Base-by-base conservation (phyloP, 1,140 invertebrate species). In the Cardiocondyla obscurior region DNA sequence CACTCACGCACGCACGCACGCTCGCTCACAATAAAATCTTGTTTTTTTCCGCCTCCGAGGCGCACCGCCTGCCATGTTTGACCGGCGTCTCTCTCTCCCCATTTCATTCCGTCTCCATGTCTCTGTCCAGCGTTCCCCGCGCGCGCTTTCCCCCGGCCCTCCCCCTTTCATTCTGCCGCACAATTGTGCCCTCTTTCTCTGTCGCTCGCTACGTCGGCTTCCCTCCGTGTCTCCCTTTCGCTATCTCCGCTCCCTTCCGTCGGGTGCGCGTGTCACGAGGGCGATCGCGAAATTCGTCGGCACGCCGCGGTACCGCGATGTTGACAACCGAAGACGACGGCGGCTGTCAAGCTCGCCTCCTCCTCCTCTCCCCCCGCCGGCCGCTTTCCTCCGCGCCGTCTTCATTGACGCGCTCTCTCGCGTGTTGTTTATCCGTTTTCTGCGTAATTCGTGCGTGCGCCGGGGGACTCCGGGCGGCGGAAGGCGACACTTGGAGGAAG, bases 41-140 rank as follows among this genome's bases (percentile, higher is more conserved):
- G 85, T 87, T 87, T 87, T 86, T 87, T 87, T 86, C 81, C 83
- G 82, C 85, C 85, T 83, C 84, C 85, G 73, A 73, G 85, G 73
- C 81, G 22, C 58, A 87, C 83, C 72, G 84, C 69, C 81, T 87
- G 84, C 85, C 85, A 86, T 87, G 84, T 87, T 87, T 83, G 81
- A 86, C 81, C 85, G 85, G 76, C 67, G 53, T 65, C 72, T 82
- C 73, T 86, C 57, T 53, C 64, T 83, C 55, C 57, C 14, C 22
- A 3, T 46, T 12, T 28, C 19, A 19, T 19, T 73, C 30, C 19
- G 30, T 33, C 46, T 70, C 36, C n/a, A 14, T 33, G 12, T 76
- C 55, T 55, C 53, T 69, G 25, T 70, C 77, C 72, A n/a, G n/a
- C n/a, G n/a, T n/a, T 46, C 33, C 70, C n/a, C n/a, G n/a, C n/a